Evolutionary conservation across 2,113 vertebrate species (phyloP).

Genomic region (Cettia cetti): DNA sequence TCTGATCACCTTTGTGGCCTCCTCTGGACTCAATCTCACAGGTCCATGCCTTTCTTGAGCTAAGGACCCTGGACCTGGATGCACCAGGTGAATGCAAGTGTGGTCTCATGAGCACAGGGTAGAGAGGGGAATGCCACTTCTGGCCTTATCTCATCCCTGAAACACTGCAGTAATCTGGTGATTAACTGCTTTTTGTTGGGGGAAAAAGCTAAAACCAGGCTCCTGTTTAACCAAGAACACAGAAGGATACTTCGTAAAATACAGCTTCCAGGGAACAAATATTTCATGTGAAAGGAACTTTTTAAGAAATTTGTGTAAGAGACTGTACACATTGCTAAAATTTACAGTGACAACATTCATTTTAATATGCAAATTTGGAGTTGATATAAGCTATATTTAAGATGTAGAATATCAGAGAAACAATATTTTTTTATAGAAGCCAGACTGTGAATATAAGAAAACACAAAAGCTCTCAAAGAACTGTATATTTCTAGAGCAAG

Average conservation of each 20-base stretch:
- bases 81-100: not conserved
- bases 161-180: not conserved
- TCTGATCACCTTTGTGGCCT: not conserved
- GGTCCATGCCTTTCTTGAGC: not conserved
- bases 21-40: not conserved
- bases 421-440: not conserved
- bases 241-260: not conserved
- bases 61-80: not conserved
- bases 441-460: not conserved
- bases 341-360: not conserved
- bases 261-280: not conserved
- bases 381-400: not conserved
- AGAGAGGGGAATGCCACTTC: not conserved
- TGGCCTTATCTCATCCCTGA: not conserved
- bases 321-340: not conserved
- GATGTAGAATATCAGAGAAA: not conserved
- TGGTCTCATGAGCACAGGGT: not conserved
- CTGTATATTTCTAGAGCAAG: not conserved
- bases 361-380: conserved; percentile 21
- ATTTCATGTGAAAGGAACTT: not conserved
- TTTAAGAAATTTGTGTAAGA: not conserved
- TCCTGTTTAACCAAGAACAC: not conserved
- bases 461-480: not conserved
- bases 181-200: not conserved
- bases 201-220: not conserved